Percentiles rank a stretch among this genome's conserved stretches.
These are phyloP conservation scores for Lottia scabra DNA, from an alignment of 2,888 invertebrate genomes.

Conservation along the genomic window DNA sequence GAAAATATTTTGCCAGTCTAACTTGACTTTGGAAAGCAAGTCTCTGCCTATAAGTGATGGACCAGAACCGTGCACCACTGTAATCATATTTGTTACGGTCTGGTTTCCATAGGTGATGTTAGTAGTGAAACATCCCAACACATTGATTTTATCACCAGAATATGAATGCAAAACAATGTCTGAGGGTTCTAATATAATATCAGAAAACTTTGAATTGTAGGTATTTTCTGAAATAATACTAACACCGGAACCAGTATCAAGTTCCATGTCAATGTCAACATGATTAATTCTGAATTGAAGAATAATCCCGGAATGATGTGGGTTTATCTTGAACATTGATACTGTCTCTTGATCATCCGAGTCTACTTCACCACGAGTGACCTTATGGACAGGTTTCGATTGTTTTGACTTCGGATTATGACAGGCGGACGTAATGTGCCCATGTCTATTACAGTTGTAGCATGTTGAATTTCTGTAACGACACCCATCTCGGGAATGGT, in stretches of 20 bases:
- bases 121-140: no score
- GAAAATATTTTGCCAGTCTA: slow-evolving; percentile 30
- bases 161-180: slow-evolving; percentile 22
- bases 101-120: no score
- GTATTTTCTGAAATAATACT: no score
- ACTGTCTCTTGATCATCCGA: no score
- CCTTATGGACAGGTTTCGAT: no score
- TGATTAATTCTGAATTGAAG: neutral
- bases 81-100: no score
- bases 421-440: slow-evolving; percentile 12
- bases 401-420: neutral
- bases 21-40: slow-evolving; percentile 28
- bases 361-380: no score
- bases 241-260: slow-evolving; percentile 22
- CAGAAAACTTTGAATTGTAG: no score
- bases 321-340: no score
- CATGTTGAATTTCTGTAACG: slow-evolving; percentile 15
- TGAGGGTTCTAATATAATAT: no score
- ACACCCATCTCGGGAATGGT: slow-evolving; percentile 11
- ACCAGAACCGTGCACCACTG: slow-evolving; percentile 8
- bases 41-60: slow-evolving; percentile 27
- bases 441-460: slow-evolving; percentile 8
- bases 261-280: slow-evolving; percentile 25
- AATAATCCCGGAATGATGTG: neutral
- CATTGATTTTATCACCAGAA: no score